Conservation (phyloP, 2,113 vertebrate genomes). For the Amazona vittata region DNA sequence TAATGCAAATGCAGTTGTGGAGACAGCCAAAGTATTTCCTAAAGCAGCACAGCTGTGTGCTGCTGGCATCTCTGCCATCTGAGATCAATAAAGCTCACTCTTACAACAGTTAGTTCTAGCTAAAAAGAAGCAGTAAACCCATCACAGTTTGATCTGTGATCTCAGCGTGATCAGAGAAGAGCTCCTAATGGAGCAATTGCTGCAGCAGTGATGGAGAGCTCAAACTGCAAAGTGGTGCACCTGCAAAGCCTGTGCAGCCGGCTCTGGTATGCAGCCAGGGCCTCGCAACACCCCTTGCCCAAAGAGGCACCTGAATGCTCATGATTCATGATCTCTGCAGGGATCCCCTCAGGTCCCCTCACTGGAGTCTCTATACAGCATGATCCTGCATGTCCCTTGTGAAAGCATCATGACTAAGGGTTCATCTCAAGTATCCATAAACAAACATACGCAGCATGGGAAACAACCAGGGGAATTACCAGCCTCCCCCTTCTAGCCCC, state of each 20-base stretch:
- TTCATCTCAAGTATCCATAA: neutral
- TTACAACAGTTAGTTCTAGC: neutral
- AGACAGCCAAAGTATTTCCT: neutral
- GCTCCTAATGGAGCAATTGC: neutral
- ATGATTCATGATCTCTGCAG: neutral
- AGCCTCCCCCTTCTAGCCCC: neutral
- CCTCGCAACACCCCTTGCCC: neutral
- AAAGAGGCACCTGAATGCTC: neutral
- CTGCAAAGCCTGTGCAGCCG: neutral
- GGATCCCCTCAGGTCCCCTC: neutral
- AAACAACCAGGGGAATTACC: neutral
- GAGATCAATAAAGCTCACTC: neutral
- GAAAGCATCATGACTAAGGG: neutral
- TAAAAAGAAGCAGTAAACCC: slow-evolving; percentile 11
- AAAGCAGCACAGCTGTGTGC: neutral
- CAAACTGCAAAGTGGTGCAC: neutral
- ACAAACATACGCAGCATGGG: neutral
- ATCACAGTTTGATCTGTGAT: slow-evolving; percentile 8
- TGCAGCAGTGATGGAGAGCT: neutral
- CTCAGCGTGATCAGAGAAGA: neutral
- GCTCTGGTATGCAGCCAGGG: neutral
- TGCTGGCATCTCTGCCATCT: neutral
- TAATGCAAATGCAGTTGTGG: neutral
- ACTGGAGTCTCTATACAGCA: neutral
- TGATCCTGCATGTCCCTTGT: neutral